These are phyloP conservation scores for Heteropelma amictum DNA, from an alignment of 2,888 invertebrate species.

Conservation along the genomic window DNA sequence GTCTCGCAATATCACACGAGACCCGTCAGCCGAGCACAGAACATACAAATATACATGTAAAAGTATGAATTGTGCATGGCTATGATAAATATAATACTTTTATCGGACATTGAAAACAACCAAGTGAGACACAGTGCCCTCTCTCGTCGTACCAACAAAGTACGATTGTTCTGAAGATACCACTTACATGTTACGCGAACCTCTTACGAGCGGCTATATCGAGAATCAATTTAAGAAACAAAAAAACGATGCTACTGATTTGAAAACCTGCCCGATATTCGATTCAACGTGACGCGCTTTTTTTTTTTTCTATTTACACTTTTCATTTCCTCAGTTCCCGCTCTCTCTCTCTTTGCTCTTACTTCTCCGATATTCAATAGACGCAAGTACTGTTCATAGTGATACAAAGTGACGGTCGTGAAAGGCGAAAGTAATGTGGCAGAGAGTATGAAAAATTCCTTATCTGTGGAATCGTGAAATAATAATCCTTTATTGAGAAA, in stretches of 20 bases:
- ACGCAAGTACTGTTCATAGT: background rate
- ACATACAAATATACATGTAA: background rate
- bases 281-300: background rate
- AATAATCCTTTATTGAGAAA: no score
- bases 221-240: no score
- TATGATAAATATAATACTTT: background rate
- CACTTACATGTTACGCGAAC: background rate
- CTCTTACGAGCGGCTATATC: background rate
- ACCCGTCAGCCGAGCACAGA: background rate
- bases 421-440: no score
- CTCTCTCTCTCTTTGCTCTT: background rate
- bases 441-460: no score
- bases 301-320: background rate
- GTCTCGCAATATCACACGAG: background rate
- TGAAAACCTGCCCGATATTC: background rate
- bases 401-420: conserved; percentile 1
- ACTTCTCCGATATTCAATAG: background rate
- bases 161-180: background rate
- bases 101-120: background rate
- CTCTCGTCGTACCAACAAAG: background rate
- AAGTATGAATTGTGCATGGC: background rate
- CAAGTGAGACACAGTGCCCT: conserved; percentile 14
- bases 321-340: background rate
- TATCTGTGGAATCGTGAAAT: no score
- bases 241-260: background rate